Base-by-base conservation (phyloP, 2,888 invertebrate species). In the Tenthredo amoena region DNA sequence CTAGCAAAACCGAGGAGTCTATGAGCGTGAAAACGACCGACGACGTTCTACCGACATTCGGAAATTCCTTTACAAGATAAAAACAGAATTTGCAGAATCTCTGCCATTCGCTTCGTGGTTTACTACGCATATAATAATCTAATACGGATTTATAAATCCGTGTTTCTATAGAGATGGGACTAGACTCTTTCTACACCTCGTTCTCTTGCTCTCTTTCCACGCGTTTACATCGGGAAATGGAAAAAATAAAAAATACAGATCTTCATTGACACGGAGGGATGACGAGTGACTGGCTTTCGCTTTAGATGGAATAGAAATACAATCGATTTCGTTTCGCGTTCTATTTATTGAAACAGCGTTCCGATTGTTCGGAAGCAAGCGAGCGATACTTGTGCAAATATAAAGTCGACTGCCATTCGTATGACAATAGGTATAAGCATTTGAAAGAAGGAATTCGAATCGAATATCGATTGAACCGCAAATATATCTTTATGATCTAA, bases 261-360 rank as follows among this genome's bases (percentile, higher is more conserved):
- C 76, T 76, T 76, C 50, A 12, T 50, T 47, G 76, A n/a, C 76
- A 43, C 50, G 76, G 31, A 76, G 31, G 76, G 50, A 47, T 76
- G 50, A 31, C 76, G 18, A 76, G 50, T 76, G 21, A 76, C 31
- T 31, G 76, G 76, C 18, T 76, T 50, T 76, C 76, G 18, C 47
- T 76, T 76, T 26, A 26, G 31, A 50, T 50, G 18, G 76, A 76
- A 76, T 76, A 47, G 76, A 76, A 50, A 76, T 31, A 18, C 47
- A 26, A 26, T 50, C 31, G 76, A 76, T 50, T 50, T 10, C 76
- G 31, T 76, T 47, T 76, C 50, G 15, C 50, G 37, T 76, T 76
- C 6, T 50, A 31, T 76, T 50, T 76, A 31, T 76, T 31, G 50
- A 76, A 76, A 50, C 50, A 26, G 31, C 50, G 26, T 76, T 50